Base-by-base conservation (phyloP, 2,113 vertebrate genomes). In the Rallus limicola region DNA sequence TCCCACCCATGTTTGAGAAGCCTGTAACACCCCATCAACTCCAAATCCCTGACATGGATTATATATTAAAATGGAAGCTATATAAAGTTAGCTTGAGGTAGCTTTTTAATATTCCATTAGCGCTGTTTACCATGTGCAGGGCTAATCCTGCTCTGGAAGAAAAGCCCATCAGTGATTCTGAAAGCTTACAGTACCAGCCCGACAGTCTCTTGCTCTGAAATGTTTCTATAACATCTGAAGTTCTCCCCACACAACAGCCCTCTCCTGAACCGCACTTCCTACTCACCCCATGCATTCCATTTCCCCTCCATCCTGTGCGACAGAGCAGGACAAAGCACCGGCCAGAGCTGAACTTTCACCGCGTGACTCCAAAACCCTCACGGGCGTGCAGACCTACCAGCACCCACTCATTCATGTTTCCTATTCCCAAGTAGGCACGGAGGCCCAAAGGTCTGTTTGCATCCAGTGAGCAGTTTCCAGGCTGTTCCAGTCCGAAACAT, bases 101-200 rank as follows among this genome's bases (percentile, higher is more conserved):
- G 76, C 83, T 84, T 76, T 95, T 96, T 79, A 93, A 93, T 93
- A 93, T 96, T 93, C 84, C 86, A 94, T 93, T 90, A 96, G 60
- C 19, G 24, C 69, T 93, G 75, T 92, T 96, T 94, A 93, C 88
- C 83, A 70, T 28, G 93, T 56, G 76, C 88, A 56, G 82, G 4
- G 16, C 86, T 95, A 96, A 94, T 92, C 91, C 86, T 62, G 60
- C 83, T 93, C 84, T 92, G 90, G 78, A 90, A 90, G 77, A 68
- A 12, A 34, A 94, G 77, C 65, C 13, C 46, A 75, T 93, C 88
- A 92, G 82, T 76, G 90, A 95, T 95, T 94, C 69, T 8, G 77
- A 91, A 95, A 93, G 92, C 96, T 92, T 55, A 33, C 3, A 92
- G 96, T 94, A 75, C 93, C 93, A 93, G 89, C 78, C 95, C 80